These are phyloP conservation scores for Agriopis leucophaearia DNA, from an alignment of 2,888 invertebrate species.

Conservation along the genomic window DNA sequence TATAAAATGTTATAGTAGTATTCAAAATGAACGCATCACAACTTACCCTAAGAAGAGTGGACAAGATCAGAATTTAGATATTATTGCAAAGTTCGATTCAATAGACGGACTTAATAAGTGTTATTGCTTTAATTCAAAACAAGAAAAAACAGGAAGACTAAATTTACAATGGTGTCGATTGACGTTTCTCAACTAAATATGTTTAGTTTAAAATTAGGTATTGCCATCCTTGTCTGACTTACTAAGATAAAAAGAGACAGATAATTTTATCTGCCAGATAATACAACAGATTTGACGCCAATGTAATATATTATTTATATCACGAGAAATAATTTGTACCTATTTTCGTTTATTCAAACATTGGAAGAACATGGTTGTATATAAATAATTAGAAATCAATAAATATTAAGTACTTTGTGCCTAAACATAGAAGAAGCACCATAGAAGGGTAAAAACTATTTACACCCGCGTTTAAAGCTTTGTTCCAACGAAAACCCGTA, in stretches of 20 bases:
- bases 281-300: no score
- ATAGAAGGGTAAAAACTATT: constrained; percentile 55
- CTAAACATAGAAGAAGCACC: constrained; percentile 63
- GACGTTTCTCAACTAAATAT: background rate
- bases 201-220: background rate
- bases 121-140: constrained; percentile 31
- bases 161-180: background rate
- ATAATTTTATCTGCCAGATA: background rate
- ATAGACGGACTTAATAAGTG: constrained; percentile 43
- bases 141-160: constrained; percentile 10
- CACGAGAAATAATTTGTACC: background rate
- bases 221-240: background rate
- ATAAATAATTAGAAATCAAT: constrained; percentile 8
- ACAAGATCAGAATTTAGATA: constrained; percentile 45
- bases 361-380: constrained; percentile 4
- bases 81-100: constrained; percentile 49
- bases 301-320: background rate
- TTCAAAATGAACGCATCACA: constrained; percentile 48
- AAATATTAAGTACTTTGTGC: constrained; percentile 61
- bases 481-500: constrained; percentile 40
- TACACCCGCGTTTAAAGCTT: constrained; percentile 48
- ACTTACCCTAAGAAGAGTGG: constrained; percentile 53
- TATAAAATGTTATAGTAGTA: constrained; percentile 2
- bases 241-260: background rate
- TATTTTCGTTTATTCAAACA: background rate